A percentile compares a stretch with the other conserved stretches of the same genome.
These are phyloP conservation scores for Dipodomys ordii DNA, from an alignment of 2,113 vertebrate genomes.

Conservation along the genomic window DNA sequence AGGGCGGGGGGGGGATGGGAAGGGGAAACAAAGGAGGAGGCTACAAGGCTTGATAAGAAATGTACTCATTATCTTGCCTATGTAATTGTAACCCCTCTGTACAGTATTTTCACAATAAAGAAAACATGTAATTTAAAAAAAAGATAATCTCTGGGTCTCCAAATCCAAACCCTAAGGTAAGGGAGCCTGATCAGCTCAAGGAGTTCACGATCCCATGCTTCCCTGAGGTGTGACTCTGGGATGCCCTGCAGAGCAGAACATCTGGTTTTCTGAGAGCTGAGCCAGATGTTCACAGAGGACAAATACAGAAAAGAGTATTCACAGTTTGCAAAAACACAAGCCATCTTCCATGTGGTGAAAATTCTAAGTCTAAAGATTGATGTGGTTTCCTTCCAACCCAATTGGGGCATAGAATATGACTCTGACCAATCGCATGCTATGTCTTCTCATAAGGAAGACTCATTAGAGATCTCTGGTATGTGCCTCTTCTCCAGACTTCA, in stretches of 20 bases:
- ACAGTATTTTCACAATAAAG: too few relatives aligned
- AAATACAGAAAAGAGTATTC: not conserved
- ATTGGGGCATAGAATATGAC: too few relatives aligned
- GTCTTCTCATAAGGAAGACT: not conserved
- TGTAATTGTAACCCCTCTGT: too few relatives aligned
- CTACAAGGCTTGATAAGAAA: too few relatives aligned
- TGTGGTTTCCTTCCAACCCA: not conserved
- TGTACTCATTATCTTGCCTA: too few relatives aligned
- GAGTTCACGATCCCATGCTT: not conserved
- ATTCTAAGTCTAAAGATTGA: not conserved
- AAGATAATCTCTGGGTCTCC: not conserved
- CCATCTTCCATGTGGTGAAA: not conserved
- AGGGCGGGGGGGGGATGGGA: too few relatives aligned
- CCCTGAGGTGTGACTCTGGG: not conserved
- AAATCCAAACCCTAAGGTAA: not conserved
- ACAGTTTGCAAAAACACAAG: not conserved
- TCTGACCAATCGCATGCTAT: too few relatives aligned
- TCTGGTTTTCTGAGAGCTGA: not conserved
- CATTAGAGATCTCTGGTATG: not conserved
- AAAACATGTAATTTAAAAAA: too few relatives aligned
- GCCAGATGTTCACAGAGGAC: not conserved
- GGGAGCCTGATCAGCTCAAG: not conserved
- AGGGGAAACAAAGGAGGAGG: too few relatives aligned
- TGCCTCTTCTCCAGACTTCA: not conserved
- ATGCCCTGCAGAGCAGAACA: not conserved